Evolutionary conservation across 2,797 vertebrate species (phyloP), one percentile per base, ranked within the genome.

Genomic region (Macroramphosus scolopax): DNA sequence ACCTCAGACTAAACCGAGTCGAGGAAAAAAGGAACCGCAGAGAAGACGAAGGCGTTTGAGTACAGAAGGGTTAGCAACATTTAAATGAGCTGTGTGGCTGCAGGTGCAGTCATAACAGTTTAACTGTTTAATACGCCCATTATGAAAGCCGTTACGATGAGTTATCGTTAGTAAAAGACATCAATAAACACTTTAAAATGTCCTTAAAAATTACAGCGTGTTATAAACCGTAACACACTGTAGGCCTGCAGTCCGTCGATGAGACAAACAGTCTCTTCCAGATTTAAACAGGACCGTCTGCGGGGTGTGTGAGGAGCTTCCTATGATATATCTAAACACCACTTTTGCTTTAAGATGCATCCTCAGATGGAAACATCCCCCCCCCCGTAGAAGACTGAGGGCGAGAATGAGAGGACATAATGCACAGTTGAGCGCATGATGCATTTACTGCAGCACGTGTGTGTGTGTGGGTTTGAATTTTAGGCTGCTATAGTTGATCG

Each of bases 401-500:
- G n/a, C n/a, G n/a, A n/a, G 37, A 64, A 56, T 22, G 28, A 46
- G 49, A 49, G 35, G 47, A 56, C 58, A 71, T 50, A 59, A 61
- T 64, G 69, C 77, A 68, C 73, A 72, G 64, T 78, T 76, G 61
- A 74, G 58, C 71, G 69, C 64, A 63, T 67, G 69, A 81, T 75
- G 76, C 67, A 77, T 78, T 78, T 34, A 54, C 56, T 49, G 51
- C 53, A 45, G 53, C 35, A 4, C 35, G 6, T 25, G 15, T 30
- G 14, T 26, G 49, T 49, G 25, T 45, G 51, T 56, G 56, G 60
- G 35, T 47, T 35, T 53, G 49, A 42, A 54, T 46, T 62, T 43
- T 88, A 83, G 81, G 79, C 54, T 48, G 76, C 72, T 78, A 34
- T 16, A 63, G 68, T 81, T 85, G 78, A 85, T 82, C 77, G 78